Evolutionary conservation across 2,888 invertebrate species (phyloP), one percentile per base, ranked within the genome.

Genomic region (Arctia plantaginis): DNA sequence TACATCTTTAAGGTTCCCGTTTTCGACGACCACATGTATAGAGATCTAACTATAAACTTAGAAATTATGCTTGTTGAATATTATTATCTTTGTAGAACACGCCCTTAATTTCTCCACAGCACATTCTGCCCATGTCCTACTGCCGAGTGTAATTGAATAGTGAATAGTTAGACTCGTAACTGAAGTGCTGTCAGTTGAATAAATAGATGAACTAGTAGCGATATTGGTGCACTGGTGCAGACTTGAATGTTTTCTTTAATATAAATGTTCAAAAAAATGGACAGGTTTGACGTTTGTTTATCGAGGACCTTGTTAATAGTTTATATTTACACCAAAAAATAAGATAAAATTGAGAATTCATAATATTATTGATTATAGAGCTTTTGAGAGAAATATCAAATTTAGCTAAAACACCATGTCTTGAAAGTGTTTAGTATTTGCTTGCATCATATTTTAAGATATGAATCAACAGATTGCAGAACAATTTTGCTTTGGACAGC

Each of bases 61-160:
- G 75, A 78, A 80, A 86, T 84, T 76, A 82, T 78, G 75, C 80
- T 81, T 75, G 83, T 85, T 81, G 77, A 83, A 81, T 79, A 81
- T 86, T 82, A 85, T 84, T 80, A 86, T 84, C 77, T 85, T 82
- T 82, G 77, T 85, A 76, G 81, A 77, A 78, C 80, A 80, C 81
- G 81, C 82, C 86, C 83, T 86, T 88, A 86, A 87, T 86, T 85
- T 81, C 76, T 85, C 82, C 73, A 73, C 75, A 75, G 76, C 73
- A 77, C 82, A 84, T 77, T 81, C 64, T 74, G 75, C 78, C 77
- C 82, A 82, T 83, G 81, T 86, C 83, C 88, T 86, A 87, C 83
- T 87, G 84, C 83, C 74, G 68, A 75, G 80, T 79, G 79, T 89
- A 90, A 90, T 89, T 90, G 89, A 89, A 88, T 86, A 87, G 86